phyloP scores from a whole-genome alignment of 2,888 invertebrate genomes.

The Drosophila stalkeri region DNA sequence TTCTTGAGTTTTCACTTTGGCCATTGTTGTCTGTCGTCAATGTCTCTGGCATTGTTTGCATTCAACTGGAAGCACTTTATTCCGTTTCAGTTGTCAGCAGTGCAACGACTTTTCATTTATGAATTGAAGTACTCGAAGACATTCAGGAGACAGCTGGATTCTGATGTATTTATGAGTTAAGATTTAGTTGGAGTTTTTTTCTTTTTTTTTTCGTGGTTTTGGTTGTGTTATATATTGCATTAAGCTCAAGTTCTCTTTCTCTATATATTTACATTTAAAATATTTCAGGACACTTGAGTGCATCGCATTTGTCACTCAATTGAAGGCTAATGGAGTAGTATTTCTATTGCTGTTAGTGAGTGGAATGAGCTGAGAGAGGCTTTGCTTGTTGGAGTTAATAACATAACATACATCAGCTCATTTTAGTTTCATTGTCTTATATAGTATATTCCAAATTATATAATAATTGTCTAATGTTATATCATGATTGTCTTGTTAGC shows the following conservation, averaged over 20 bases:
- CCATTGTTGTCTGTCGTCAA: conserved; percentile 12
- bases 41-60: conserved; percentile 34
- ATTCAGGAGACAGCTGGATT: conserved; percentile 13
- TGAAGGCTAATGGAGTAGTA: background rate
- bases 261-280: background rate
- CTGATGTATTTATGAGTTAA: conserved; percentile 26
- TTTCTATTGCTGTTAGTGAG: background rate
- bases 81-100: conserved; percentile 65
- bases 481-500: background rate
- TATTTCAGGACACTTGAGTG: background rate
- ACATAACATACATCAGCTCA: background rate
- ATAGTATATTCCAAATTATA: too few relatives aligned
- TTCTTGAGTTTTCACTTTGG: conserved; percentile 34
- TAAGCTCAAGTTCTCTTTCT: background rate
- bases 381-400: background rate
- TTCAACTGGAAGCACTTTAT: conserved; percentile 74
- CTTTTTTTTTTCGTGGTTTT: background rate
- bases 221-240: background rate
- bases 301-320: background rate
- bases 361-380: background rate
- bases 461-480: too few relatives aligned
- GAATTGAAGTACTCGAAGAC: background rate
- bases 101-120: conserved; percentile 52
- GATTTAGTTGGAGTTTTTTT: background rate
- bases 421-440: too few relatives aligned